Conservation (phyloP, 1,140 invertebrate species). For the Dendroctonus valens region DNA sequence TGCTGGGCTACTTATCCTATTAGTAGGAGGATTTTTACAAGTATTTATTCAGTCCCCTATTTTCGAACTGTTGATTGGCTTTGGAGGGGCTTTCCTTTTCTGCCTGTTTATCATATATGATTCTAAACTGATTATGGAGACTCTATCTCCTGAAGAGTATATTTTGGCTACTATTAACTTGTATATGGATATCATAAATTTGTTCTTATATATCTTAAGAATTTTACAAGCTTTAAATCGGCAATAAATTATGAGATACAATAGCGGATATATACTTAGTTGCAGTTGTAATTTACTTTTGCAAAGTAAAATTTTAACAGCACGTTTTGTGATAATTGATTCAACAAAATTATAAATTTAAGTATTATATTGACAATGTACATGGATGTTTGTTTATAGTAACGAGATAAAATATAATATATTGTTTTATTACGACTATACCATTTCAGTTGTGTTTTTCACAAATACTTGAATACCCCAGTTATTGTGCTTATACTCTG, state of each 20-base stretch:
- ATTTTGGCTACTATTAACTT: conserved; percentile 78
- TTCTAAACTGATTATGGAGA: conserved; percentile 66
- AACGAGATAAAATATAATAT: too few relatives aligned
- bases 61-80: conserved; percentile 66
- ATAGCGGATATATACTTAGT: too few relatives aligned
- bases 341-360: too few relatives aligned
- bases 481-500: too few relatives aligned
- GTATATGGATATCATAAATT: conserved; percentile 84
- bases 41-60: conserved; percentile 67
- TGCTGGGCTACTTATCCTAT: conserved; percentile 66
- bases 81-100: conserved; percentile 74
- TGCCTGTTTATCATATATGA: conserved; percentile 69
- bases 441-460: too few relatives aligned
- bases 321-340: too few relatives aligned
- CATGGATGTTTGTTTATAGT: too few relatives aligned
- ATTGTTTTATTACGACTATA: too few relatives aligned
- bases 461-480: too few relatives aligned
- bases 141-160: conserved; percentile 74
- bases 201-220: conserved; percentile 68
- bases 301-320: too few relatives aligned
- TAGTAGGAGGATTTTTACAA: conserved; percentile 72
- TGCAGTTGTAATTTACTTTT: too few relatives aligned
- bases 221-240: conserved; percentile 25
- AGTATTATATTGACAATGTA: too few relatives aligned
- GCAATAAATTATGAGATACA: conserved; percentile 4